Base-by-base conservation (phyloP, 2,888 invertebrate species). In the Meandrusa payeni region DNA sequence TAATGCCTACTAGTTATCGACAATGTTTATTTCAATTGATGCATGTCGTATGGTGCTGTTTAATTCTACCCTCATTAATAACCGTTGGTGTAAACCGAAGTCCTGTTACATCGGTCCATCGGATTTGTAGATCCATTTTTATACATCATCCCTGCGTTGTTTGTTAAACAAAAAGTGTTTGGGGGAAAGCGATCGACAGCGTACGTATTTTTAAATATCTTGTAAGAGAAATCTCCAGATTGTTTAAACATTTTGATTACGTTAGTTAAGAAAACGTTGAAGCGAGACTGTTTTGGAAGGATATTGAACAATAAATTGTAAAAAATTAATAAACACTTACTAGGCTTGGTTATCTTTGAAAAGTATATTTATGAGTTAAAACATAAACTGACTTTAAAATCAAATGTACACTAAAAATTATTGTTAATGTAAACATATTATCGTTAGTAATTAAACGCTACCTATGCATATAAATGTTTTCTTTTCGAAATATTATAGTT, bases 241-340 rank as follows among this genome's bases (percentile, higher is more conserved):
- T 31, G 12, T 20, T 19, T 24, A 42, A 42, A 37, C 42, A 37
- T 37, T 42, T 31, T 13, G 6, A 33, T 10, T 31, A 12, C 24
- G n/a, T 31, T 31, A 5, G 27, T 33, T 31, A 37, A 31, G 6
- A 31, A 42, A 42, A 15, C n/a, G 9, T 7, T 9, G 5, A 24
- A 12, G 1, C 7, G 5, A 5, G n/a, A 34, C 20, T 9, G 7
- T 13, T 40, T 9, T 11, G 5, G 9, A 20, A 33, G 11, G 32
- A 11, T 33, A n/a, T 20, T 32, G 11, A 19, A 17, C 6, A n/a
- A 15, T 42, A 17, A 19, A 36, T 36, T 28, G 10, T 5, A 12
- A 24, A 12, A 19, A 12, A 12, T n/a, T 11, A 20, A 24, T 41
- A 32, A 41, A 41, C 32, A 39, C n/a, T 10, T 5, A 39, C 36